Conservation (phyloP, 2,797 vertebrate species). For the Pempheris klunzingeri region DNA sequence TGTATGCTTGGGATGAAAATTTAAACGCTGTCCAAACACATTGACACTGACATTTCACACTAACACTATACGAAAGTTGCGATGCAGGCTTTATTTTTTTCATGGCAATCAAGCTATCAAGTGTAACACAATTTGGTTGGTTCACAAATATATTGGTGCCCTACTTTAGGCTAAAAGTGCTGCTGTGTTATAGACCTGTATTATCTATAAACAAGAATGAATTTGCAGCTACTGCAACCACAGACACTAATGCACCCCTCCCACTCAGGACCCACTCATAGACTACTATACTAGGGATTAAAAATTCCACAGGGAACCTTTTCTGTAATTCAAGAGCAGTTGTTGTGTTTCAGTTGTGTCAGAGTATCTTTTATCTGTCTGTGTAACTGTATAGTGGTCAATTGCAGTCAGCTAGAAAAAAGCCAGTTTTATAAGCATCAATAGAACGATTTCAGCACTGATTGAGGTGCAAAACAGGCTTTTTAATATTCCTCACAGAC, state of each 20-base stretch:
- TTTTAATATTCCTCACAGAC: conserved; percentile 8
- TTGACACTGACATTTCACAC: background rate
- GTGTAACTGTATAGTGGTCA: background rate
- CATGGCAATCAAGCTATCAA: background rate
- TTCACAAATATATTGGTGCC: background rate
- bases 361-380: background rate
- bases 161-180: background rate
- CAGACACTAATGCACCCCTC: too few species aligned
- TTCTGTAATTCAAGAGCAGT: background rate
- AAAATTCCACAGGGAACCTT: background rate
- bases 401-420: too few species aligned
- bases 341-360: background rate
- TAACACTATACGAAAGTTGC: background rate
- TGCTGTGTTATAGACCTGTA: background rate
- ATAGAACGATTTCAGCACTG: background rate
- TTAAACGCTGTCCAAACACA: background rate
- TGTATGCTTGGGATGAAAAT: too few species aligned
- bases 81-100: background rate
- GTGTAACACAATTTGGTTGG: background rate
- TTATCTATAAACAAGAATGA: background rate
- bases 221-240: background rate
- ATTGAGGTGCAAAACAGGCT: too few species aligned
- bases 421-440: too few species aligned
- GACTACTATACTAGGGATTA: too few species aligned
- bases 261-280: background rate